Base-by-base conservation (phyloP, 2,888 invertebrate species). In the Caenorhabditis parvicauda region DNA sequence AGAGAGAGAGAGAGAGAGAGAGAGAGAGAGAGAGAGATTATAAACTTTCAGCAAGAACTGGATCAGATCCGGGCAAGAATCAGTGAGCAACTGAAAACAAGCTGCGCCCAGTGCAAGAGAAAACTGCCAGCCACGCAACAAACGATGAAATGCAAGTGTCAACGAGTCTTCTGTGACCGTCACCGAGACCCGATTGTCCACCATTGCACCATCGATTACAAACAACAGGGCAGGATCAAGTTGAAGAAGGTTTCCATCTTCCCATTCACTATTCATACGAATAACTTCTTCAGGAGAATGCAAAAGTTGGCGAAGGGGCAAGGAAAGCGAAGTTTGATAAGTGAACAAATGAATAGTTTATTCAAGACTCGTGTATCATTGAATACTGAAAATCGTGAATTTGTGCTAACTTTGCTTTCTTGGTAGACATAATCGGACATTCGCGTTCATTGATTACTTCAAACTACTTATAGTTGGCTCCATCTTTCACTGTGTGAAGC, bases 191-290 rank as follows among this genome's bases (percentile, higher is more conserved):
- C 74, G 12, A 51, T 57, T 28, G 32, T 42, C 6, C 74, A 74
- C 46, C 54, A 55, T 29, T 74, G 74, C 55, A 52, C 46, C 32
- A 65, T 74, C 35, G 74, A 74, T 47, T 72, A 72, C 54, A 72
- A 72, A 45, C 67, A 68, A 52, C 61, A 61, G 25, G 72, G 66
- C 22, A 59, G 70, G 25, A 64, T 47, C 37, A 65, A 70, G 45
- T 57, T 72, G 54, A 51, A 61, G 48, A 67, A 68, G 59, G 54
- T 54, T 25, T 14, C 19, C 3, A n/a, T 9, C 35, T 12, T 9
- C 9, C 9, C 9, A 41, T 9, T n/a, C 17, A n/a, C 21, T 7
- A n/a, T 9, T 14, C 17, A n/a, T 14, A 41, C 17, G 7, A 12
- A 9, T 12, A 41, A 9, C 14, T 7, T 7, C 17, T 38, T 19